phyloP scores from a whole-genome alignment of 1,140 invertebrate genomes.

The Nomia melanderi region DNA sequence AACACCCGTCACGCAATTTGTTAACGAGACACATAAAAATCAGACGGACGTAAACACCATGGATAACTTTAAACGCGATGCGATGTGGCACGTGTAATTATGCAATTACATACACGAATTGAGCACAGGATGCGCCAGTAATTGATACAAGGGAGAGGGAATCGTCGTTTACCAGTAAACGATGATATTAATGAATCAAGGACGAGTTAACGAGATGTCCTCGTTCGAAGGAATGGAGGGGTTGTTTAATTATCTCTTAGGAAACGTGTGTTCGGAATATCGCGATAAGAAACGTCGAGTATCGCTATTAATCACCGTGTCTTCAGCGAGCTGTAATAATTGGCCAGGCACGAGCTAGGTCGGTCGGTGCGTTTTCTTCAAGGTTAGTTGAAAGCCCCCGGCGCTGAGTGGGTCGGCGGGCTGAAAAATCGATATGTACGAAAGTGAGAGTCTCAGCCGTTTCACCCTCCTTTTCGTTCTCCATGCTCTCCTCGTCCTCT shows the following conservation, averaged over 20 bases:
- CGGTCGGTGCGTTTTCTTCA: slow-evolving; percentile 59
- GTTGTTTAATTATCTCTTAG: neutral
- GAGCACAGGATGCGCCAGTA: neutral
- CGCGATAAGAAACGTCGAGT: neutral
- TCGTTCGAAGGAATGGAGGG: neutral
- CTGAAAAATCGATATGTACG: slow-evolving; percentile 75
- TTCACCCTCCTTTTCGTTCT: slow-evolving; percentile 66
- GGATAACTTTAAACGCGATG: neutral
- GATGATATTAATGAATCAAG: too few relatives aligned
- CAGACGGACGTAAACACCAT: neutral
- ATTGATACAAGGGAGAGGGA: neutral
- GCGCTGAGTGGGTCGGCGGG: slow-evolving; percentile 62
- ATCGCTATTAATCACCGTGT: neutral
- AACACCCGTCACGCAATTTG: neutral
- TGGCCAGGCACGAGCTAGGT: slow-evolving; percentile 33
- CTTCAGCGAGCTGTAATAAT: slow-evolving; percentile 17
- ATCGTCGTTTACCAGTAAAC: neutral
- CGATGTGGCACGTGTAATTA: neutral
- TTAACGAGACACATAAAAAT: neutral
- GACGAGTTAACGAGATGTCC: neutral
- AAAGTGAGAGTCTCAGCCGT: slow-evolving; percentile 73
- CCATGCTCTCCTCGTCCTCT: slow-evolving; percentile 53
- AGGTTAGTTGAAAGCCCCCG: slow-evolving; percentile 59
- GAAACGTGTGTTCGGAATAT: neutral
- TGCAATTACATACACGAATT: neutral